Base-by-base conservation (phyloP, 1,140 invertebrate species). In the Plutomurus gul region DNA sequence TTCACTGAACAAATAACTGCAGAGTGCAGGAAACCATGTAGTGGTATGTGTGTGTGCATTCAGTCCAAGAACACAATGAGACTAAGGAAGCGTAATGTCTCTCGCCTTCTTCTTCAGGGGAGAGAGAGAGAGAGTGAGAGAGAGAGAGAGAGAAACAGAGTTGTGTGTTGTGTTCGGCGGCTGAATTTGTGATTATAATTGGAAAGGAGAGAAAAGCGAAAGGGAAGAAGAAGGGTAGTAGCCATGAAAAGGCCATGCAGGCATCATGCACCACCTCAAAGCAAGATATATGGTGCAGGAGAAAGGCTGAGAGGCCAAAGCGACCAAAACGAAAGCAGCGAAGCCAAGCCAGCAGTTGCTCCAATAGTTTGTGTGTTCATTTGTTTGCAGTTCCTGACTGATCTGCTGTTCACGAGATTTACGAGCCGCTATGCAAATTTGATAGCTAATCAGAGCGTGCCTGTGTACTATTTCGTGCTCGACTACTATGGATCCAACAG, bases 401-500 rank as follows among this genome's bases (percentile, higher is more conserved):
- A 85, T 82, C 78, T 85, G 7, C 78, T 85, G 16, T 85, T 83
- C 80, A 85, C 84, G 8, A 65, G 84, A 71, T 85, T 84, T 65
- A 82, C 81, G 11, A 82, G 82, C 56, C 72, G 56, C 16, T 85
- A 84, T 83, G 82, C 78, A 27, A 78, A 76, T 60, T 33, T 82
- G 36, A 51, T 85, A 11, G 78, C 83, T 33, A 83, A 82, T 78
- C 78, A 84, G 22, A 82, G 79, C 20, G 82, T 84, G 13, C 85
- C 84, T 22, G 83, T 84, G 10, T 86, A 85, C 78, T 83, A 85
- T 74, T 87, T 86, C 72, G 76, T 84, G 6, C 85, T 87, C 47
- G 84, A 86, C 36, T 86, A 87, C 79, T 83, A 84, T 65, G 86
- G 86, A 33, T 78, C 84, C 39, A 84, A 87, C 65, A 84, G 82